phyloP scores from a whole-genome alignment of 1,140 invertebrate species.

The Hypothenemus hampei region DNA sequence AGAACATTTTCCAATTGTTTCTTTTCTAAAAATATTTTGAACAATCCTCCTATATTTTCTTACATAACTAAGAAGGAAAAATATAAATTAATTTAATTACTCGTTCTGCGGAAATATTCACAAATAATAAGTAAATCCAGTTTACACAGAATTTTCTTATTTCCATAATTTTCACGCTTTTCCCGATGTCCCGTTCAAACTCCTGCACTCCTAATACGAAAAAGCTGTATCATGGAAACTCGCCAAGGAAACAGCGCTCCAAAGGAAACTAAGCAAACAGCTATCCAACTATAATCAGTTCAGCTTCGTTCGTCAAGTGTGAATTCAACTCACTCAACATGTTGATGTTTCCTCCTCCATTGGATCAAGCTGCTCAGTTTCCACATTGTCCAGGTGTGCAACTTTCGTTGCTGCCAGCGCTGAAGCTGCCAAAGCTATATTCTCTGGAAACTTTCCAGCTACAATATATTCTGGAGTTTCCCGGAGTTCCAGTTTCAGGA shows the following conservation, averaged over 20 bases:
- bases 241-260: slow-evolving; percentile 3
- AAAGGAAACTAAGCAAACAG: not conserved
- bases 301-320: not conserved
- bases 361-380: no score
- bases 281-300: not conserved
- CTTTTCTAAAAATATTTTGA: no score
- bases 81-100: no score
- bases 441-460: not conserved
- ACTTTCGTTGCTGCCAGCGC: no score
- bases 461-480: slow-evolving; percentile 1
- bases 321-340: not conserved
- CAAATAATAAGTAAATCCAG: no score
- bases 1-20: no score
- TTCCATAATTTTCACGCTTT: not conserved
- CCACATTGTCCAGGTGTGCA: not conserved
- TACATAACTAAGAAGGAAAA: no score
- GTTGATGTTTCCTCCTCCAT: not conserved
- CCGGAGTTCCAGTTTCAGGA: slow-evolving; percentile 14
- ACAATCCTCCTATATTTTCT: no score
- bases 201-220: slow-evolving; percentile 1
- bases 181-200: not conserved
- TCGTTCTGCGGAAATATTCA: no score
- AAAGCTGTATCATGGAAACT: slow-evolving; percentile 12
- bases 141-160: no score
- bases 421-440: not conserved